Evolutionary conservation across 2,797 vertebrate genomes (phyloP).

Genomic region (Pipistrellus kuhlii): DNA sequence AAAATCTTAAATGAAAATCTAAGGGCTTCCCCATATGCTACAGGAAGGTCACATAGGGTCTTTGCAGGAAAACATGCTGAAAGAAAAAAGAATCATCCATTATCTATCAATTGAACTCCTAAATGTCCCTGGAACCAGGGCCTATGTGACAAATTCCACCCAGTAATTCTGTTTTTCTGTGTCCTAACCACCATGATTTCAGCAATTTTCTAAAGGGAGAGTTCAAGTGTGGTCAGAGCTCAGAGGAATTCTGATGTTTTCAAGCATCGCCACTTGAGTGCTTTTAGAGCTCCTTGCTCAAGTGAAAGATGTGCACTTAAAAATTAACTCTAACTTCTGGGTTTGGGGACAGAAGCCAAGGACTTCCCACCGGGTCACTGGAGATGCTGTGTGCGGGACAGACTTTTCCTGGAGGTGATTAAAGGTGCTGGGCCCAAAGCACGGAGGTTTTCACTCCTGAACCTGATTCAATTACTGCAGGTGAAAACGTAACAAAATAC

Average conservation of each 20-base stretch:
- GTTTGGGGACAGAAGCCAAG: background rate
- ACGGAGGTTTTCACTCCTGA: background rate
- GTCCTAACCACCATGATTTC: background rate
- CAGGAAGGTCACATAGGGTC: background rate
- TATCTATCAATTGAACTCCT: background rate
- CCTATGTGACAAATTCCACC: background rate
- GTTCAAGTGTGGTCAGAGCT: background rate
- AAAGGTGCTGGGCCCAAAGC: background rate
- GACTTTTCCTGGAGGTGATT: background rate
- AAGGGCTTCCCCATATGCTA: background rate
- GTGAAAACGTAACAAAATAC: background rate
- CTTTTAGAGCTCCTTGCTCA: background rate
- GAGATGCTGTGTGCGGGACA: background rate
- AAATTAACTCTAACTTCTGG: conserved; percentile 40
- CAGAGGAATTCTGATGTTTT: conserved; percentile 40
- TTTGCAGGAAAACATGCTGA: background rate
- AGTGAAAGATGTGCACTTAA: conserved; percentile 46
- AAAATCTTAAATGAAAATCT: background rate
- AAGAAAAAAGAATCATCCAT: conserved; percentile 28
- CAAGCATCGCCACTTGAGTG: background rate
- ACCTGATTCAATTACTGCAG: background rate
- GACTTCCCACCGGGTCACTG: background rate
- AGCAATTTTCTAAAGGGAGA: conserved; percentile 27
- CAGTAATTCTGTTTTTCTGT: background rate
- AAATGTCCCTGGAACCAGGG: background rate